phyloP scores from a whole-genome alignment of 2,888 invertebrate species.

The Pharmacophagus antenor region DNA sequence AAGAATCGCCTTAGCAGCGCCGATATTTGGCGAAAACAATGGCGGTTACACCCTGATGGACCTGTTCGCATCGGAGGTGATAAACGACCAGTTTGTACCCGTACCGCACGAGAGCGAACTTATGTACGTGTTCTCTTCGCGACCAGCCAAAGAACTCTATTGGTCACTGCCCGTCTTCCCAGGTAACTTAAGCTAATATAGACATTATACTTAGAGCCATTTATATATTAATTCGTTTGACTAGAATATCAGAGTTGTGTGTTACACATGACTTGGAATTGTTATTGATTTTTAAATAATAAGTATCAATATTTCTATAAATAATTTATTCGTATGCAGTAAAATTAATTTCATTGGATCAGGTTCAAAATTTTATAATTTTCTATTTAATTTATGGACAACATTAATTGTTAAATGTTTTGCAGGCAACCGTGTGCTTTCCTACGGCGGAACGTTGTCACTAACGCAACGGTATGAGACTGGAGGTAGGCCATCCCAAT shows the following conservation, averaged over 20 bases:
- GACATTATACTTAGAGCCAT: too few species aligned
- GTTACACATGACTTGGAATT: too few species aligned
- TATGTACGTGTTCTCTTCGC: constrained; percentile 56
- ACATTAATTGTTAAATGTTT: too few species aligned
- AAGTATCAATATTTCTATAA: too few species aligned
- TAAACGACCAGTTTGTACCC: constrained; percentile 61
- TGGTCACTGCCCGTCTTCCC: constrained; percentile 72
- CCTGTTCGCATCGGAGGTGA: constrained; percentile 52
- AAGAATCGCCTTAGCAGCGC: constrained; percentile 58
- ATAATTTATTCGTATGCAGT: too few species aligned
- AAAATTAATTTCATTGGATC: too few species aligned
- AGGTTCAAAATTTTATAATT: too few species aligned
- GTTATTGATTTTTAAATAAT: too few species aligned
- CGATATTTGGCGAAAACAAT: constrained; percentile 62
- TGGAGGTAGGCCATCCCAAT: constrained; percentile 66
- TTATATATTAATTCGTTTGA: too few species aligned
- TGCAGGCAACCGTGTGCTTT: constrained; percentile 87
- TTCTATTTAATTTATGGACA: too few species aligned
- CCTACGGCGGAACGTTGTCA: constrained; percentile 92
- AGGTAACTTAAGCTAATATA: constrained; percentile 53
- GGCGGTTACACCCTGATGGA: constrained; percentile 68
- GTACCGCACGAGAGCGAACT: constrained; percentile 65
- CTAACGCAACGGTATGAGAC: constrained; percentile 87
- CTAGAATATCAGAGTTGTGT: too few species aligned
- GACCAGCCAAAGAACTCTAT: constrained; percentile 56